These are phyloP conservation scores for Smithornis capensis DNA, from an alignment of 2,113 vertebrate species.

Conservation along the genomic window DNA sequence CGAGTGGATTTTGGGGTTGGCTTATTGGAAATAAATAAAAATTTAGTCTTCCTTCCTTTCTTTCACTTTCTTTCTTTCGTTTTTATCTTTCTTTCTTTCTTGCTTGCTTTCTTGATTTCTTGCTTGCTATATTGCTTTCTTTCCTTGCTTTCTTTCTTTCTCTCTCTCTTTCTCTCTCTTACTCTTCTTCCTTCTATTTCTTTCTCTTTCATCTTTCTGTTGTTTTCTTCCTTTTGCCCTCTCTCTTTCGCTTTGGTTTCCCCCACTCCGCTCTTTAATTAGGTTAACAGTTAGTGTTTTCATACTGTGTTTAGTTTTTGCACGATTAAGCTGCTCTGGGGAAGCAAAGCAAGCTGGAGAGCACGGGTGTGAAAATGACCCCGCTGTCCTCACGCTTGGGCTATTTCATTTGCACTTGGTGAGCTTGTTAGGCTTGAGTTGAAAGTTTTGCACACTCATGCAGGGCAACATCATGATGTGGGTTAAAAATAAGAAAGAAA, in stretches of 20 bases:
- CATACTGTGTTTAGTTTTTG: slow-evolving; percentile 15
- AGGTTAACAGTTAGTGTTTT: slow-evolving; percentile 28
- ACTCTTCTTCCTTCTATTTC: too few relatives aligned
- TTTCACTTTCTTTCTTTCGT: neutral
- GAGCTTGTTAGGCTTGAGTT: neutral
- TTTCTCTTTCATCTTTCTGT: neutral
- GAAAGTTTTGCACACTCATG: neutral
- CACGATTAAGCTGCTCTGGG: slow-evolving; percentile 10
- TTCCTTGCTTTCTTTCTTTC: neutral
- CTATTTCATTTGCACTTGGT: slow-evolving; percentile 8
- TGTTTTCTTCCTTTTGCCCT: rapidly evolving
- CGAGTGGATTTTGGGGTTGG: slow-evolving; percentile 6
- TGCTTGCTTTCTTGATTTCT: neutral
- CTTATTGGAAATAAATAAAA: neutral
- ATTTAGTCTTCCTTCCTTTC: neutral
- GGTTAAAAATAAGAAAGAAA: neutral
- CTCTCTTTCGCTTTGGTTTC: neutral
- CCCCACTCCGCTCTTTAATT: neutral
- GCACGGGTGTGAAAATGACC: slow-evolving; percentile 27
- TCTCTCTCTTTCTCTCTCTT: too few relatives aligned
- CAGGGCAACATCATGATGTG: neutral
- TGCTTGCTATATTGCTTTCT: rapidly evolving
- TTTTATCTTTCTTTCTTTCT: too few relatives aligned
- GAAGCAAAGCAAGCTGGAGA: neutral
- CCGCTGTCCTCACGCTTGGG: slow-evolving; percentile 23